Conservation (phyloP, 2,797 vertebrate genomes). For the Allobates femoralis region DNA sequence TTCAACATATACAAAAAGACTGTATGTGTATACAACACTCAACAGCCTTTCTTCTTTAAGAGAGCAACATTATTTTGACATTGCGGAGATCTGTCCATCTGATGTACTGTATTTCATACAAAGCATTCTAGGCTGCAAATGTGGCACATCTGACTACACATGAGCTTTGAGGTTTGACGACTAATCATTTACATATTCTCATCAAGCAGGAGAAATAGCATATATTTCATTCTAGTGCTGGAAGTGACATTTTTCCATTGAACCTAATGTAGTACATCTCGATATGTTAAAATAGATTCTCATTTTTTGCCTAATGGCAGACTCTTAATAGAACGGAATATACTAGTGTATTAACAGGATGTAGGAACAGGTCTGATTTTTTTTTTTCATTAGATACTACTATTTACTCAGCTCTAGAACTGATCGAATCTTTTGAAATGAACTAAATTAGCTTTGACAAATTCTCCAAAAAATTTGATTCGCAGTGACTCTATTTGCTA, state of each 20-base stretch:
- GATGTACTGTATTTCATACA: conserved; percentile 28
- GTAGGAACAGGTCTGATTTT: neutral
- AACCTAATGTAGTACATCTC: neutral
- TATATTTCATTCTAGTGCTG: neutral
- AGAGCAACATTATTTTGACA: conserved; percentile 39
- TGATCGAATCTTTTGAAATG: too few relatives aligned
- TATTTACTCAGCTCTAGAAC: too few relatives aligned
- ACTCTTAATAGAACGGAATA: neutral
- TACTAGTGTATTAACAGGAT: too few relatives aligned
- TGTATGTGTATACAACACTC: conserved; percentile 22
- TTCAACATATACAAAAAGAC: neutral
- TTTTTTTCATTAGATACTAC: neutral
- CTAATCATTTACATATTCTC: conserved; percentile 43
- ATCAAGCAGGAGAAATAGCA: conserved; percentile 13
- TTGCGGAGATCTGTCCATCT: conserved; percentile 36
- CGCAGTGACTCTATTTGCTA: too few relatives aligned
- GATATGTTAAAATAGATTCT: neutral
- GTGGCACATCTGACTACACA: conserved; percentile 46
- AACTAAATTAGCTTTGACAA: too few relatives aligned
- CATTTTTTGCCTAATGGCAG: neutral
- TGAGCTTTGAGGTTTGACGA: conserved; percentile 38
- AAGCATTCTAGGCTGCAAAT: conserved; percentile 35
- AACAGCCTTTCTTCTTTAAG: conserved; percentile 25
- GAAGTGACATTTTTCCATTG: conserved; percentile 21
- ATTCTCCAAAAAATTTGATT: too few relatives aligned